Base-by-base conservation (phyloP, 2,797 vertebrate species). In the Poliocrania exsul region DNA sequence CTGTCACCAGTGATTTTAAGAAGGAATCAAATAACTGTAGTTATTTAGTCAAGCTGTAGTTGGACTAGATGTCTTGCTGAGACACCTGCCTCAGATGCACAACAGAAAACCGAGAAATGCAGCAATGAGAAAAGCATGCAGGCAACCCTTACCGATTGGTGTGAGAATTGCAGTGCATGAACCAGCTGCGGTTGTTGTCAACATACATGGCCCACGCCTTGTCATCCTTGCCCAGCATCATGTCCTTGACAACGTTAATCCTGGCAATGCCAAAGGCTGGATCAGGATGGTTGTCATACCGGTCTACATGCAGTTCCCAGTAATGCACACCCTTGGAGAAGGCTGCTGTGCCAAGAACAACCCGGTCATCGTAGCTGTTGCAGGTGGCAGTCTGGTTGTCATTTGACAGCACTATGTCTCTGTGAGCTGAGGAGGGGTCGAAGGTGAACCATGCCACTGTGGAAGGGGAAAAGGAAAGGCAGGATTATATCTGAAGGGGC, bases 361-460 rank as follows among this genome's bases (percentile, higher is more conserved):
- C 99, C 1, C 99, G 98, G 95, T 99, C 99, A 1, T 99, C 99
- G 0, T 99, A 99, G 97, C 99, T 99, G 97, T 98, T 99, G 95
- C 99, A 99, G 44, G 98, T 98, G 51, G 99, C 99, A 0, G 99
- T 99, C 97, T 98, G 99, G 98, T 99, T 99, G 81, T 99, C 99
- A 2, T 99, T 99, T 3, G 99, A 98, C 88, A 99, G 97, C 47
- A 99, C 98, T 14, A 99, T 99, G 98, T 99, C 99, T 73, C 98
- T 98, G 94, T 99, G 99, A 77, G 99, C 99, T 35, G 99, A 99
- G 88, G 97, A 98, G 82, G 99, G 98, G 95, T 99, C 99, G 19
- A 99, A 99, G 81, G 98, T 98, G 98, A 99, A 99, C 99, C 99
- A 99, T 0, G 99, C 99, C 98, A 99, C 99, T 99, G 97, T 9